These are phyloP conservation scores for Fulmarus glacialis DNA, from an alignment of 2,113 vertebrate genomes.

Conservation along the genomic window DNA sequence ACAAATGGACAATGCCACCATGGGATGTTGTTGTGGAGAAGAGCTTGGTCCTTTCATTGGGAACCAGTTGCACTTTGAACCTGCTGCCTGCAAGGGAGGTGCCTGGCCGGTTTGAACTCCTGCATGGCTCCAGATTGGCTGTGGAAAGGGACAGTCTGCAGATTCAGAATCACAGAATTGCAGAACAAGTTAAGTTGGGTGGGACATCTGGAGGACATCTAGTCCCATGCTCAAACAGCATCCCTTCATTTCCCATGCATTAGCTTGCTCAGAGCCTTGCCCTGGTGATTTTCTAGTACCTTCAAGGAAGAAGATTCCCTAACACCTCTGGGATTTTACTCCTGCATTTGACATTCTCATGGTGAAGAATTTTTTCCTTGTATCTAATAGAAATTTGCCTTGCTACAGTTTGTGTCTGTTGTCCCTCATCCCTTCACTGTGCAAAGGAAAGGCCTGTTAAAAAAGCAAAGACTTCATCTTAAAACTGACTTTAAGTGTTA, in stretches of 20 bases:
- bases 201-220: accelerated
- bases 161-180: background rate
- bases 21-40: background rate
- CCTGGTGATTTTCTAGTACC: background rate
- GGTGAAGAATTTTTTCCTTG: background rate
- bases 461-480: background rate
- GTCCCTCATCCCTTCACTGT: background rate
- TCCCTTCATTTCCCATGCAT: background rate
- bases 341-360: background rate
- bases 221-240: accelerated
- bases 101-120: accelerated
- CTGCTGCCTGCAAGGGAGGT: background rate
- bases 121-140: accelerated
- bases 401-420: background rate
- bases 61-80: background rate
- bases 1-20: accelerated
- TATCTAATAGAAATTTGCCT: background rate
- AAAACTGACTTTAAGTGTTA: background rate
- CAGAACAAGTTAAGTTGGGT: background rate
- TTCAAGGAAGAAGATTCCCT: background rate
- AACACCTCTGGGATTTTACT: background rate
- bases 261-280: background rate
- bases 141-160: background rate
- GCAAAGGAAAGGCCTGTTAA: background rate
- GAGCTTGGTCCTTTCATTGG: background rate